These are phyloP conservation scores for Argyrosomus japonicus DNA, from an alignment of 2,113 vertebrate species.

Conservation along the genomic window DNA sequence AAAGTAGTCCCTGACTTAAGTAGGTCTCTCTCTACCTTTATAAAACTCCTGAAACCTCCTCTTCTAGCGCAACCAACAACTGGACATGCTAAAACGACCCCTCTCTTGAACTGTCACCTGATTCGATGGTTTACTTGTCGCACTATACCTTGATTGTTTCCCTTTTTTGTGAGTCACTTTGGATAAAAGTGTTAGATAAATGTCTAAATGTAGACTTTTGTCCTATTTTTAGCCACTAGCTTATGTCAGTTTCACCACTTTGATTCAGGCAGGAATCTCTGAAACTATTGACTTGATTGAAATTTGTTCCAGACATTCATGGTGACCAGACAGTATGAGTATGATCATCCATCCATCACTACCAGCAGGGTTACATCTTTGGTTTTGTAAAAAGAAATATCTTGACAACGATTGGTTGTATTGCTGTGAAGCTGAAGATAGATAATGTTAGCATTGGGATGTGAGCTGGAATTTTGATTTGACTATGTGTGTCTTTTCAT, in stretches of 20 bases:
- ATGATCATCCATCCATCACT: neutral
- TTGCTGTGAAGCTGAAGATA: neutral
- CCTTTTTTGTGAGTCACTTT: too few species aligned
- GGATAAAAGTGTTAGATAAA: too few species aligned
- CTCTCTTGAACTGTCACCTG: too few species aligned
- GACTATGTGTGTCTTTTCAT: conserved; percentile 1
- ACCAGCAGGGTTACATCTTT: neutral
- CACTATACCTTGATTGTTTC: neutral
- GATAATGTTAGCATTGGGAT: too few species aligned
- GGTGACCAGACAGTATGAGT: neutral
- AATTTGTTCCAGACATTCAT: neutral
- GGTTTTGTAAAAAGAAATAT: neutral
- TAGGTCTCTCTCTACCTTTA: too few species aligned
- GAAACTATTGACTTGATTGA: neutral
- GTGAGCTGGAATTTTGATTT: neutral
- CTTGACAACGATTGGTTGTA: neutral
- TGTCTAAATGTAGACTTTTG: neutral
- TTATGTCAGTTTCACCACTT: neutral
- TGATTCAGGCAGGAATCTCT: neutral
- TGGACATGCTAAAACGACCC: too few species aligned
- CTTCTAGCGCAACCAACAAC: too few species aligned
- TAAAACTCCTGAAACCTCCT: too few species aligned
- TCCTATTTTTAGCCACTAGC: neutral
- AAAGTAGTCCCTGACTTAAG: too few species aligned
- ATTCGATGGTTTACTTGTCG: too few species aligned